Base-by-base conservation (phyloP, 2,113 vertebrate species). In the Typhlomys cinereus region DNA sequence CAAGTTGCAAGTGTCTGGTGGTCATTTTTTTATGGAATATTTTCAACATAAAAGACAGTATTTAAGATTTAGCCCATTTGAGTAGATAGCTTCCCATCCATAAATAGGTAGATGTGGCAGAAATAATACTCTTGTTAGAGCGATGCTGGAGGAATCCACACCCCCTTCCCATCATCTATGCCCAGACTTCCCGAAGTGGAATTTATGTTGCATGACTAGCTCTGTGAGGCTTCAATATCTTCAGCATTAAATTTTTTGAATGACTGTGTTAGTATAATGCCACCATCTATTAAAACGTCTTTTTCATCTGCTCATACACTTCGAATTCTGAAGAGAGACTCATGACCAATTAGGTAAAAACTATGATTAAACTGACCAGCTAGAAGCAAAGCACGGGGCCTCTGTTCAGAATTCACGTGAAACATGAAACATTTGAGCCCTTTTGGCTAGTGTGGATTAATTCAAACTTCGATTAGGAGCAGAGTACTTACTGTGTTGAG, bases 401-500 rank as follows among this genome's bases (percentile, higher is more conserved):
- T 89, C 89, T 67, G 13, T 64, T 80, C 48, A 91, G 86, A 15
- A 7, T 50, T 74, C 85, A 46, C 44, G 59, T 67, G 50, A 85
- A 71, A 71, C 34, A 46, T 39, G 17, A n/a, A n/a, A n/a, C n/a
- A n/a, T n/a, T n/a, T n/a, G n/a, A n/a, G n/a, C 66, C 62, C 25
- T 74, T 70, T 83, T 59, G 76, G 44, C 52, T 74, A 71, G 36
- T 27, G 0, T 75, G 57, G 48, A 48, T 89, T 75, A 85, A 94
- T 73, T 78, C 70, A 88, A 86, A 7, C 27, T 36, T 78, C 95
- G 89, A 87, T 95, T 89, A 90, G 66, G 78, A 83, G 74, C 69
- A 73, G 54, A n/a, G 39, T 64, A n/a, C 89, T 90, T 93, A 88
- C n/a, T n/a, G n/a, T n/a, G n/a, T 75, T 92, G 86, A 95, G 44